Percentiles rank a stretch among this genome's conserved stretches.
Evolutionary conservation across 2,888 invertebrate genomes (phyloP).

Genomic region (Ganaspis brasiliensis): DNA sequence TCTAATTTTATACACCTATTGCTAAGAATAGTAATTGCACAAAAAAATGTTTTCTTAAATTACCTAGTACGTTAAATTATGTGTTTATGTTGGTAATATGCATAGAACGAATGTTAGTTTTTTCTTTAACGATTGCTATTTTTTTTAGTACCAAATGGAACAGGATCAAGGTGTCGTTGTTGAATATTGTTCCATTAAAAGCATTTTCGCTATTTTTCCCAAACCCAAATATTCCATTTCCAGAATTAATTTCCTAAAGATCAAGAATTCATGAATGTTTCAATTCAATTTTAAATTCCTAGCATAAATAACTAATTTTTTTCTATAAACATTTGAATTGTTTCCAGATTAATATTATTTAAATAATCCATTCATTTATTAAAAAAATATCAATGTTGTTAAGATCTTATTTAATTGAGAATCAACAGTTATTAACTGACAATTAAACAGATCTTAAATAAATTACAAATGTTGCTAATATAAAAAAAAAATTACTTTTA

Average conservation of each 20-base stretch:
- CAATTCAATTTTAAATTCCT: too few species aligned
- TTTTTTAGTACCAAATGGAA: not conserved
- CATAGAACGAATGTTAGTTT: too few species aligned
- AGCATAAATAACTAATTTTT: not conserved
- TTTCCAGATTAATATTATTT: too few species aligned
- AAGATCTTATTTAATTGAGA: too few species aligned
- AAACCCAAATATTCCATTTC: conserved; percentile 1
- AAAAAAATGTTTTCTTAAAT: not conserved
- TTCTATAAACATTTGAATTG: not conserved
- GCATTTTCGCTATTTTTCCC: not conserved
- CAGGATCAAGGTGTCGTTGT: too few species aligned
- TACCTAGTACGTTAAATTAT: not conserved
- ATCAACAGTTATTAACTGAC: too few species aligned
- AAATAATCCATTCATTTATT: too few species aligned
- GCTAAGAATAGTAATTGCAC: not conserved
- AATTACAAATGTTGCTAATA: not conserved
- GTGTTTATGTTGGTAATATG: too few species aligned
- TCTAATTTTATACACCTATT: conserved; percentile 13
- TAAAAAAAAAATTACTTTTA: not conserved
- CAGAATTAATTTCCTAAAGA: not conserved
- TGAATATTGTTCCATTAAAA: too few species aligned
- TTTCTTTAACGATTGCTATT: too few species aligned
- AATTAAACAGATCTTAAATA: not conserved
- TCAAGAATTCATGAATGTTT: too few species aligned
- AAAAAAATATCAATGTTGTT: too few species aligned